A percentile compares a stretch with the other conserved stretches of the same genome.
These are phyloP conservation scores for Leptothorax acervorum DNA, from an alignment of 2,888 invertebrate species.

Conservation along the genomic window DNA sequence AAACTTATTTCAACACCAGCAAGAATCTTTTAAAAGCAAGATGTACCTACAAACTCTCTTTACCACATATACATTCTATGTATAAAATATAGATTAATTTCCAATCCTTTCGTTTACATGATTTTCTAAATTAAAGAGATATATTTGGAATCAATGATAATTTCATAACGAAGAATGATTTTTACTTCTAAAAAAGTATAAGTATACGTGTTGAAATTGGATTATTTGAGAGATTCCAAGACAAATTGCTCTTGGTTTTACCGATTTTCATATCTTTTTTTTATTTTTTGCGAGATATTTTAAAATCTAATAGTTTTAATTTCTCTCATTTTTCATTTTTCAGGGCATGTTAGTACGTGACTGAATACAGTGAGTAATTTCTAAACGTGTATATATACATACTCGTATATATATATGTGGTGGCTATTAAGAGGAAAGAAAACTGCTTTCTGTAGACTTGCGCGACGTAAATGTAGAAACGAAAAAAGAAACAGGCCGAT, in stretches of 20 bases:
- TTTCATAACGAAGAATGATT: background rate
- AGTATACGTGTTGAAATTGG: background rate
- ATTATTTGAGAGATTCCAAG: background rate
- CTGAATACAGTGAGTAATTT: conserved; percentile 31
- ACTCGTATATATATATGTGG: background rate
- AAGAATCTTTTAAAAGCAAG: background rate
- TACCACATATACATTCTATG: too few species aligned
- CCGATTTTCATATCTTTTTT: background rate
- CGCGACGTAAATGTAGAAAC: conserved; percentile 1
- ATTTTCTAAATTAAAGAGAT: background rate
- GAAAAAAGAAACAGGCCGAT: conserved; percentile 1
- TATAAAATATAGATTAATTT: background rate
- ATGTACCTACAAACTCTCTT: background rate
- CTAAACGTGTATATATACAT: background rate
- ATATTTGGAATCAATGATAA: background rate
- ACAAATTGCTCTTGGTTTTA: conserved; percentile 19
- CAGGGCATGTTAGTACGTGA: background rate
- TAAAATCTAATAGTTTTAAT: conserved; percentile 45
- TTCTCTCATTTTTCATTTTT: background rate
- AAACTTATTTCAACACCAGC: background rate
- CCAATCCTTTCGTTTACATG: background rate
- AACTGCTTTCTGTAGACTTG: conserved; percentile 38
- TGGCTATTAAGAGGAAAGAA: conserved; percentile 58
- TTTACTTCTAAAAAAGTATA: background rate
- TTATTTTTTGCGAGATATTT: conserved; percentile 46